Evolutionary conservation across 2,888 invertebrate species (phyloP).

Genomic region (Thymelicus acteon): DNA sequence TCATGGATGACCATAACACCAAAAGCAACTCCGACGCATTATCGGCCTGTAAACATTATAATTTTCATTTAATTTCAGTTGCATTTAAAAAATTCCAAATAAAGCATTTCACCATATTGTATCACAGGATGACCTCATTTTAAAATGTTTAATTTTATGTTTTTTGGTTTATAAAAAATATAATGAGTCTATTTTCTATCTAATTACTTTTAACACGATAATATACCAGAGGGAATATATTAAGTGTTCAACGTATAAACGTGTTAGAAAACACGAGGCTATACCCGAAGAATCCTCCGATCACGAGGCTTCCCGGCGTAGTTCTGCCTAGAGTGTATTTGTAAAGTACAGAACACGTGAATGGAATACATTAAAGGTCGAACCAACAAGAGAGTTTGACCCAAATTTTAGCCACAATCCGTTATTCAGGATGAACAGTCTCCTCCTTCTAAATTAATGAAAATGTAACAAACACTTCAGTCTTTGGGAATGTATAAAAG

Average conservation of each 20-base stretch:
- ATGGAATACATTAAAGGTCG: constrained; percentile 25
- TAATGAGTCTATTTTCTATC: too few relatives aligned
- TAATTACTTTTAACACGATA: neutral
- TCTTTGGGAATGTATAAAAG: neutral
- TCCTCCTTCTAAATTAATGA: constrained; percentile 5
- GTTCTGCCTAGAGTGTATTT: constrained; percentile 10
- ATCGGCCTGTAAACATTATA: too few relatives aligned
- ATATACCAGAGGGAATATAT: neutral
- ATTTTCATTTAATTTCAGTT: too few relatives aligned
- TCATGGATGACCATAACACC: too few relatives aligned
- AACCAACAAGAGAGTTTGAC: neutral
- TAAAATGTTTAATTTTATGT: too few relatives aligned
- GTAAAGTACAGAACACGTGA: constrained; percentile 22
- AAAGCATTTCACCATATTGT: too few relatives aligned
- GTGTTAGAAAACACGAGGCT: constrained; percentile 2
- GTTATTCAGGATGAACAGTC: neutral
- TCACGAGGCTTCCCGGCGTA: constrained; percentile 16
- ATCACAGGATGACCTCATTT: too few relatives aligned
- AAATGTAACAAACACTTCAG: neutral
- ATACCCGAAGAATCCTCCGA: neutral
- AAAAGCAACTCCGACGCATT: too few relatives aligned
- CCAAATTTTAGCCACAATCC: neutral
- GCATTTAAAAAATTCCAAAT: too few relatives aligned
- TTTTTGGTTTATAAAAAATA: neutral
- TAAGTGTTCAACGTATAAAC: neutral